A percentile compares a stretch with the other conserved stretches of the same genome.
These are phyloP conservation scores for Steinernema khuongi DNA, from an alignment of 1,140 invertebrate genomes.

Conservation along the genomic window DNA sequence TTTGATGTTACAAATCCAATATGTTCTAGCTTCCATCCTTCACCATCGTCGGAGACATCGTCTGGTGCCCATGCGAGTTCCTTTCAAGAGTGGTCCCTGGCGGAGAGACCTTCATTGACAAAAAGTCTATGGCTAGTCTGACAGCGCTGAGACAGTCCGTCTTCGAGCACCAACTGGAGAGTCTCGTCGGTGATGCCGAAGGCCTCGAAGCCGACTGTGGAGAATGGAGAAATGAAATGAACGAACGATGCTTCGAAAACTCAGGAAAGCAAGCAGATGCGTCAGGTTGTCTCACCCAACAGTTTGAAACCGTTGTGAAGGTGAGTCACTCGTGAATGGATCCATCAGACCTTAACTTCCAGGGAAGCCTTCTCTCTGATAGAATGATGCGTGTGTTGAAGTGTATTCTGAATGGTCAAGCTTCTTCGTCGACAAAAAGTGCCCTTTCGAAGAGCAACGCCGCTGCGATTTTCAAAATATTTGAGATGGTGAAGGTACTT, in stretches of 20 bases:
- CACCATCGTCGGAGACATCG: conserved; percentile 69
- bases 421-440: conserved; percentile 59
- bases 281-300: not conserved
- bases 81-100: conserved; percentile 66
- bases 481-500: conserved; percentile 77
- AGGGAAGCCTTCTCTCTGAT: conserved; percentile 66
- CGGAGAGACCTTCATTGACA: conserved; percentile 65
- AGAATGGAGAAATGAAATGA: not conserved
- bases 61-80: conserved; percentile 76
- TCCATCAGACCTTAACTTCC: conserved; percentile 34
- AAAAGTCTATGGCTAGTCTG: conserved; percentile 65
- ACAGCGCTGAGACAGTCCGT: conserved; percentile 64
- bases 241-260: not conserved
- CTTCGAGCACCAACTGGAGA: conserved; percentile 65
- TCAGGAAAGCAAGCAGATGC: not conserved
- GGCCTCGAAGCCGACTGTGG: not conserved
- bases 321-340: not conserved
- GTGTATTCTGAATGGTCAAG: conserved; percentile 74
- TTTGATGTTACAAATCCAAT: conserved; percentile 2
- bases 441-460: conserved; percentile 75
- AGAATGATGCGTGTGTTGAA: conserved; percentile 64
- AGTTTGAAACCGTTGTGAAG: not conserved
- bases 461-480: conserved; percentile 71
- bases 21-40: conserved; percentile 67
- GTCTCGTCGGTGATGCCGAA: conserved; percentile 59